Base-by-base conservation (phyloP, 2,797 vertebrate species). In the Sebastes diaconus region DNA sequence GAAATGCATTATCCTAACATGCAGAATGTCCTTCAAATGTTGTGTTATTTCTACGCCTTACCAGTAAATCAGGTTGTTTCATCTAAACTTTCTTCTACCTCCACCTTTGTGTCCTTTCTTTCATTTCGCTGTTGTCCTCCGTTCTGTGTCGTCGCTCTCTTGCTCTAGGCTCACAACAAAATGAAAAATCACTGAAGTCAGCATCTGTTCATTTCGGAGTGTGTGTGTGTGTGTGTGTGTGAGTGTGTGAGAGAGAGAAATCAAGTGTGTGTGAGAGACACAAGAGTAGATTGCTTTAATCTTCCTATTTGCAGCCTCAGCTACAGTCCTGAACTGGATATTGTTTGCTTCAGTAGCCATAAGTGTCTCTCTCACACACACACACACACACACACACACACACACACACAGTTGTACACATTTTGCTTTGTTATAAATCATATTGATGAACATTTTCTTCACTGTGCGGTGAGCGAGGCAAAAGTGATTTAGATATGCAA, bases 251-350 rank as follows among this genome's bases (percentile, higher is more conserved):
- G 34, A 36, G 34, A 69, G 29, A 36, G 20, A n/a, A 11, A 39
- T 50, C 14, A 60, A n/a, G 34, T 65, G 73, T 65, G 70, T 27
- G 34, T 57, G 25, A 54, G 54, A 67, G 25, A 72, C 30, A 50
- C n/a, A 11, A 25, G 3, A 59, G 57, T 54, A 70, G 84, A 85
- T 85, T 57, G 61, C 58, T 65, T 70, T 86, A 67, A 80, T 79
- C 81, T 75, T 67, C 25, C 24, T 63, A n/a, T 75, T 55, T 67
- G 74, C 80, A 71, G 65, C 22, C 54, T 73, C 73, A 63, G 80
- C 73, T 32, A 55, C 18, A 66, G 7, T n/a, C 22, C 13, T 68
- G 30, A 77, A 29, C 29, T 22, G 25, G 10, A n/a, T 42, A 36
- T 55, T n/a, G 61, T 67, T 63, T 75, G 67, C 74, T 68, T 65